A percentile compares a stretch with the other conserved stretches of the same genome.
Conservation (phyloP, 2,888 invertebrate species). For the Drosophila multiciliata region DNA sequence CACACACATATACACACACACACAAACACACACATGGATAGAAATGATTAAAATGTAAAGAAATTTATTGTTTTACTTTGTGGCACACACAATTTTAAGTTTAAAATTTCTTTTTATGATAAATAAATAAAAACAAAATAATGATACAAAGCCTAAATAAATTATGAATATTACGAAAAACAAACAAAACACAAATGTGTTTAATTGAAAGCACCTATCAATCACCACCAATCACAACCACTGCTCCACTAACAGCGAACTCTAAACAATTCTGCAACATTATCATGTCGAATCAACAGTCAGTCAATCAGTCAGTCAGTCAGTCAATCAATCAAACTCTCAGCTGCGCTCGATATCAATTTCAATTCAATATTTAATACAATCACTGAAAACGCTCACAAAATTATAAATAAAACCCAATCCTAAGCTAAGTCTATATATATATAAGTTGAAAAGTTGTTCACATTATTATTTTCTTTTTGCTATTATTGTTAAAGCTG, state of each 20-base stretch:
- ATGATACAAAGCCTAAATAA: conserved; percentile 62
- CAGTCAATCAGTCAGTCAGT: conserved; percentile 51
- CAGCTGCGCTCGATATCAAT: conserved; percentile 28
- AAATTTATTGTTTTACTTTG: conserved; percentile 61
- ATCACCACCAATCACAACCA: conserved; percentile 50
- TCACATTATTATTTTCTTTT: conserved; percentile 55
- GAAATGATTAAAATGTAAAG: conserved; percentile 53
- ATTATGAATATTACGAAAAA: conserved; percentile 51
- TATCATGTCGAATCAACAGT: conserved; percentile 73
- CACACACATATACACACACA: conserved; percentile 19
- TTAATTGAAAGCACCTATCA: conserved; percentile 50
- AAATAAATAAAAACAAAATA: conserved; percentile 44
- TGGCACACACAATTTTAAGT: conserved; percentile 51
- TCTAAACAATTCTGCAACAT: conserved; percentile 64
- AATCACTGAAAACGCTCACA: conserved; percentile 81
- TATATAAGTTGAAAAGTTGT: conserved; percentile 70
- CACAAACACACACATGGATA: conserved; percentile 46
- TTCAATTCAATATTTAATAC: conserved; percentile 33
- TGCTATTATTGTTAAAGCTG: conserved; percentile 73
- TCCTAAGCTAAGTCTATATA: conserved; percentile 66
- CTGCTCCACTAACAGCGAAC: conserved; percentile 45
- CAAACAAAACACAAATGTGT: conserved; percentile 43
- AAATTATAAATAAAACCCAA: conserved; percentile 37
- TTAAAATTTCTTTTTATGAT: conserved; percentile 52
- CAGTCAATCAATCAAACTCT: conserved; percentile 49